These are phyloP conservation scores for Morinoia aosen DNA, from an alignment of 2,888 invertebrate species.

Conservation along the genomic window DNA sequence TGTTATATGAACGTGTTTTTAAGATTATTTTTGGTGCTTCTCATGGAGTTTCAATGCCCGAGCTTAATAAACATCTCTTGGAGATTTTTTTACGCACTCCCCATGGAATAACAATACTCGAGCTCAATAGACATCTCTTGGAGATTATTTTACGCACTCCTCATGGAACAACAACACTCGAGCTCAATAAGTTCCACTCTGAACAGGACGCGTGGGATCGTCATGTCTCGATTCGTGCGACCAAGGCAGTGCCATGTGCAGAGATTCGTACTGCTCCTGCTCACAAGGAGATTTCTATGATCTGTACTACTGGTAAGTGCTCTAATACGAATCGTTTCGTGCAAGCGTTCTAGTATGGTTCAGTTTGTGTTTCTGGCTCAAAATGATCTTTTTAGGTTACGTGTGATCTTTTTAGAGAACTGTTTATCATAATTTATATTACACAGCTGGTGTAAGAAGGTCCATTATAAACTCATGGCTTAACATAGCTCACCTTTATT, in stretches of 20 bases:
- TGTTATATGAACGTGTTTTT: not conserved
- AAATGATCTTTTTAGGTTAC: not conserved
- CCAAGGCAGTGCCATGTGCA: not conserved
- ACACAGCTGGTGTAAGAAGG: not conserved
- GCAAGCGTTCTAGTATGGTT: not conserved
- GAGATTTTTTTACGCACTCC: no score
- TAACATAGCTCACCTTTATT: not conserved
- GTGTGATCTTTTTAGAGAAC: no score
- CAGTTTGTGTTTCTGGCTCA: not conserved
- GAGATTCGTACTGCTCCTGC: conserved; percentile 53
- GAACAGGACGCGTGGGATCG: conserved; percentile 56
- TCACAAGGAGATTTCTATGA: conserved; percentile 56
- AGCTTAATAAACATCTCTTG: no score
- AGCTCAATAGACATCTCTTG: no score
- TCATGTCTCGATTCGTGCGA: conserved; percentile 42
- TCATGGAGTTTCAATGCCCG: no score
- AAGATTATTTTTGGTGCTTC: no score
- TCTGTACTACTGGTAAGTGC: conserved; percentile 55
- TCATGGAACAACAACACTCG: no score
- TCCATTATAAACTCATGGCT: not conserved
- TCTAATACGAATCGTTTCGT: not conserved
- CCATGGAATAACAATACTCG: no score
- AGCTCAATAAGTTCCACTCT: not conserved
- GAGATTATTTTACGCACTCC: no score
- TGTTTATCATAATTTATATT: not conserved